A percentile compares a stretch with the other conserved stretches of the same genome.
Evolutionary conservation across 1,140 invertebrate genomes (phyloP).

Genomic region (Subanguina moxae): DNA sequence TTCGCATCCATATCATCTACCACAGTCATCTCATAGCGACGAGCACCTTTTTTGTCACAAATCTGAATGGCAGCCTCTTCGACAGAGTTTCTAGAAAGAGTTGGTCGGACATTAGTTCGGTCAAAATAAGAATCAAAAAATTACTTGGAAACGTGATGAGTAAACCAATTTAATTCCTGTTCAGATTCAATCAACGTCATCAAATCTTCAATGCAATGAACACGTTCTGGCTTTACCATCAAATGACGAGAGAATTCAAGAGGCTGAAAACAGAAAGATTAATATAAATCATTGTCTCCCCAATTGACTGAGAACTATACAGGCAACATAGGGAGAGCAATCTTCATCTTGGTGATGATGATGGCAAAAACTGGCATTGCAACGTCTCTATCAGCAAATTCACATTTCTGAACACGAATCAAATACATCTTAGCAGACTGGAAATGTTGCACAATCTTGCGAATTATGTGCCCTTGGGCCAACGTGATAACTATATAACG

Average conservation of each 20-base stretch:
- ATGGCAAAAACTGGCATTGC: conserved; percentile 52
- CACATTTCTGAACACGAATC: conserved; percentile 45
- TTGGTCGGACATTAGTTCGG: too few species aligned
- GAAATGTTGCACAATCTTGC: conserved; percentile 39
- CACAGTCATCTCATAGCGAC: conserved; percentile 44
- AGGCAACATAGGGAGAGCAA: conserved; percentile 19
- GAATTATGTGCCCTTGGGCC: conserved; percentile 49
- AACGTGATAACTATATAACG: conserved; percentile 49
- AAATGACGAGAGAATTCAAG: too few species aligned
- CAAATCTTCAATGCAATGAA: conserved; percentile 32
- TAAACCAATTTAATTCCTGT: conserved; percentile 46
- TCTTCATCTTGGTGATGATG: conserved; percentile 48
- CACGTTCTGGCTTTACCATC: background rate
- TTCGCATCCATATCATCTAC: conserved; percentile 37
- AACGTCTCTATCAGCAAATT: conserved; percentile 42
- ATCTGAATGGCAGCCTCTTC: conserved; percentile 41
- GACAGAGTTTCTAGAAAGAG: conserved; percentile 30
- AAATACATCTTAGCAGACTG: conserved; percentile 27
- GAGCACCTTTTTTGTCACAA: conserved; percentile 15
- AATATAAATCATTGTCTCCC: too few species aligned
- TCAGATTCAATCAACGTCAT: conserved; percentile 24
- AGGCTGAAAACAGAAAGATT: too few species aligned
- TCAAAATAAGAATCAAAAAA: too few species aligned
- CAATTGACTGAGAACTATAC: conserved; percentile 11
- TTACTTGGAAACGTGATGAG: conserved; percentile 17